phyloP scores from a whole-genome alignment of 64 coral and sea anemone species.

The Montipora efflorescens region DNA sequence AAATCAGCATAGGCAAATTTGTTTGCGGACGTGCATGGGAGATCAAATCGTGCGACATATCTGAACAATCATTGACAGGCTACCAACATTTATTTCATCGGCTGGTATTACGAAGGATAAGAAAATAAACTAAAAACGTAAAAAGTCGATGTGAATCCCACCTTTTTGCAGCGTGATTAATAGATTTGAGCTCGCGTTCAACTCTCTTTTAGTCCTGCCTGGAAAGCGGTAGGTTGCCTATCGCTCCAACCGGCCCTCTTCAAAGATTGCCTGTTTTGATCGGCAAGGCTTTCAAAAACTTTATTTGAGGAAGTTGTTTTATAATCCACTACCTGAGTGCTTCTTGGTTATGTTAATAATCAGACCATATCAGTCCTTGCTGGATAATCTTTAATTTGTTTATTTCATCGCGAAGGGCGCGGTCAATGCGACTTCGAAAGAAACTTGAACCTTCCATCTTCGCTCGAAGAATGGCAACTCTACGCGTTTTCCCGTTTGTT shows the following conservation, averaged over 20 bases:
- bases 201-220: not conserved
- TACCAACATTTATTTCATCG: constrained; percentile 23
- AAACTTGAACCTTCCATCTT: not conserved
- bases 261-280: not conserved
- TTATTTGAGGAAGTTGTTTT: constrained; percentile 30
- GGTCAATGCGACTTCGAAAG: not conserved
- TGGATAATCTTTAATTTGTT: constrained; percentile 56
- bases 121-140: not conserved
- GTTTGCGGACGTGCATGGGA: not conserved
- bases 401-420: constrained; percentile 20
- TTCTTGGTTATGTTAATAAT: constrained; percentile 32
- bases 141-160: not conserved
- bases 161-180: constrained; percentile 8
- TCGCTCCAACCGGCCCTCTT: not conserved
- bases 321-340: constrained; percentile 11
- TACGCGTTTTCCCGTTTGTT: not conserved
- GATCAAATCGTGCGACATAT: not conserved
- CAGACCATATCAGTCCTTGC: constrained; percentile 9
- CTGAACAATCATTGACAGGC: not conserved
- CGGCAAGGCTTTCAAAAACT: constrained; percentile 21
- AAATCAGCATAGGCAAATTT: not conserved
- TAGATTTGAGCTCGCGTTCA: not conserved
- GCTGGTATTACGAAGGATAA: not conserved
- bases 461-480: not conserved
- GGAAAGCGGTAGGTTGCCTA: not conserved